These are phyloP conservation scores for Heliconius ismenius DNA, from an alignment of 2,888 invertebrate genomes.

Conservation along the genomic window DNA sequence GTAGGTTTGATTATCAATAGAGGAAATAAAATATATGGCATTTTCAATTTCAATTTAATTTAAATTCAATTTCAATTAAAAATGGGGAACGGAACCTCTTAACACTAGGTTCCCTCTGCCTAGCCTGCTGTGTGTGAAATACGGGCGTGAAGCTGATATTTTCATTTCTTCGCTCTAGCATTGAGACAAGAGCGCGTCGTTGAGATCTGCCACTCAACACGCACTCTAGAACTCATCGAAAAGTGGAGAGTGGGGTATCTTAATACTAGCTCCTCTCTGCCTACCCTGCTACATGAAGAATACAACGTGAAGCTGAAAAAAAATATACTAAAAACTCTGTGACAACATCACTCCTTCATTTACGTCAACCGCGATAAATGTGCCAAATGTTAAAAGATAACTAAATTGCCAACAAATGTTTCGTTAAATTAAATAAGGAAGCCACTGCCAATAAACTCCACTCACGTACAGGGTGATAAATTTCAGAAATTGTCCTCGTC, in stretches of 20 bases:
- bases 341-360: background rate
- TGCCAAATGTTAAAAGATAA: conserved; percentile 17
- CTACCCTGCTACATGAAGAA: background rate
- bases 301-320: background rate
- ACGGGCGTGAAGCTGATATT: too few species aligned
- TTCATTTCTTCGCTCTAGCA: too few species aligned
- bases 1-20: background rate
- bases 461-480: conserved; percentile 66
- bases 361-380: conserved; percentile 3
- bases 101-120: too few species aligned
- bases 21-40: background rate
- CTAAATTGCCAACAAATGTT: conserved; percentile 46
- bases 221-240: background rate
- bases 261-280: background rate
- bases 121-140: too few species aligned
- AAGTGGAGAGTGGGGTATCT: background rate
- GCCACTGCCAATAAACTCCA: conserved; percentile 50
- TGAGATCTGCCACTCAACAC: background rate
- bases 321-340: background rate
- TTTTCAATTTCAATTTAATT: too few species aligned
- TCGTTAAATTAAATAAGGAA: conserved; percentile 54
- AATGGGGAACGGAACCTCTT: too few species aligned
- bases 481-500: conserved; percentile 65
- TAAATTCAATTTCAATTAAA: too few species aligned
- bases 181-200: too few species aligned